Evolutionary conservation across 1,140 invertebrate genomes (phyloP).

Genomic region (Cydia strobilella): DNA sequence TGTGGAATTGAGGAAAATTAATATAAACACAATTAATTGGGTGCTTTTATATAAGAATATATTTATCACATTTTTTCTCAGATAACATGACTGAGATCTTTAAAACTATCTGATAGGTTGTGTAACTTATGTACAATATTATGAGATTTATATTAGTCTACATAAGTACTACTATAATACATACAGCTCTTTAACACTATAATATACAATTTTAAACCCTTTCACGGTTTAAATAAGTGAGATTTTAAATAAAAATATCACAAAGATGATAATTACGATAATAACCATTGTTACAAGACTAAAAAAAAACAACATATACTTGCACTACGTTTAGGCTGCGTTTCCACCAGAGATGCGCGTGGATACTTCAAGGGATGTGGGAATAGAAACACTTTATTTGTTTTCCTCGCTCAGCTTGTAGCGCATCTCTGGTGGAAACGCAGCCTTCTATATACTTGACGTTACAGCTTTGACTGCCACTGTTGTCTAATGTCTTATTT

Average conservation of each 20-base stretch:
- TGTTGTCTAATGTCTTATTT: background rate
- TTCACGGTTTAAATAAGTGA: background rate
- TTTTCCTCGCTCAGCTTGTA: no score
- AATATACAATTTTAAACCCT: no score
- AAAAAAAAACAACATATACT: no score
- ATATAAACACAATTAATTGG: background rate
- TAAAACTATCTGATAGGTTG: background rate
- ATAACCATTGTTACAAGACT: no score
- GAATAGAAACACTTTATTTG: no score
- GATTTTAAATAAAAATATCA: background rate
- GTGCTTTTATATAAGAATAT: background rate
- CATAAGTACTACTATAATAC: background rate
- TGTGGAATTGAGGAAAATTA: background rate
- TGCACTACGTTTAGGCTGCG: no score
- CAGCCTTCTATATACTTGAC: no score
- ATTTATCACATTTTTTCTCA: slow-evolving; percentile 2
- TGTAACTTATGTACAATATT: slow-evolving; percentile 4
- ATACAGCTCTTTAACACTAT: background rate
- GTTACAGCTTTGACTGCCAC: no score
- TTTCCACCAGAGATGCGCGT: no score
- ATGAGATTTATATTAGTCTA: slow-evolving; percentile 1
- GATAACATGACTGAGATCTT: background rate
- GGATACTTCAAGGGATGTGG: no score
- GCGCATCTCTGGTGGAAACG: no score
- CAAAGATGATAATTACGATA: no score